Evolutionary conservation across 2,888 invertebrate genomes (phyloP).

Genomic region (Callyntrura guangdongensis): DNA sequence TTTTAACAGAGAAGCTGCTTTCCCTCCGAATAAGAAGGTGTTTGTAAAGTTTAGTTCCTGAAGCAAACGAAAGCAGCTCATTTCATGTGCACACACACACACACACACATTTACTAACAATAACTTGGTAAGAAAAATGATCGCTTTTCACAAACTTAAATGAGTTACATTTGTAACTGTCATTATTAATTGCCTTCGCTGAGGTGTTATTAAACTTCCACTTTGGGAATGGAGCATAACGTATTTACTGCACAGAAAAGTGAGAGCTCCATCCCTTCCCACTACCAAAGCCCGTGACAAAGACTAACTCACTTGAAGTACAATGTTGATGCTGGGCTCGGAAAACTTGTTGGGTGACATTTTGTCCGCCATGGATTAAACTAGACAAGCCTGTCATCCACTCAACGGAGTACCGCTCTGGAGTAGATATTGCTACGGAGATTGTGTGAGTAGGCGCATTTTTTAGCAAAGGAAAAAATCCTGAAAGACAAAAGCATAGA

Average conservation of each 20-base stretch:
- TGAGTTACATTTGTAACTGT: slow-evolving; percentile 77
- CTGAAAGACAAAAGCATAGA: background rate
- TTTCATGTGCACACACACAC: background rate
- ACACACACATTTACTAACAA: slow-evolving; percentile 16
- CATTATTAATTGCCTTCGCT: slow-evolving; percentile 72
- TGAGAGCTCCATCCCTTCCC: background rate
- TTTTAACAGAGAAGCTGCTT: background rate
- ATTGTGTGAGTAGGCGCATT: background rate
- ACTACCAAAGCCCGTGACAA: slow-evolving; percentile 36
- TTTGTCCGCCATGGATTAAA: slow-evolving; percentile 67
- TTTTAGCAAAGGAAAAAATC: slow-evolving; percentile 6
- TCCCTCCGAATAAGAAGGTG: background rate
- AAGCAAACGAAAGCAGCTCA: background rate
- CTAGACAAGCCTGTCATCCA: slow-evolving; percentile 29
- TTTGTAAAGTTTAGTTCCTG: background rate
- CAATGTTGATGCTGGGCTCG: background rate
- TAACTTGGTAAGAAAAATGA: slow-evolving; percentile 72
- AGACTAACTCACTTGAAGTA: slow-evolving; percentile 31
- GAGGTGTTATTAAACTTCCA: slow-evolving; percentile 71
- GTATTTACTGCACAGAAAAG: slow-evolving; percentile 27
- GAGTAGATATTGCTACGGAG: background rate
- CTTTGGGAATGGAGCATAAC: slow-evolving; percentile 31
- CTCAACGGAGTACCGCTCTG: background rate
- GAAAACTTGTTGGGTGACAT: slow-evolving; percentile 68
- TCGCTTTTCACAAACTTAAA: slow-evolving; percentile 73